phyloP scores from a whole-genome alignment of 2,797 vertebrate genomes.

The Bucorvus abyssinicus region DNA sequence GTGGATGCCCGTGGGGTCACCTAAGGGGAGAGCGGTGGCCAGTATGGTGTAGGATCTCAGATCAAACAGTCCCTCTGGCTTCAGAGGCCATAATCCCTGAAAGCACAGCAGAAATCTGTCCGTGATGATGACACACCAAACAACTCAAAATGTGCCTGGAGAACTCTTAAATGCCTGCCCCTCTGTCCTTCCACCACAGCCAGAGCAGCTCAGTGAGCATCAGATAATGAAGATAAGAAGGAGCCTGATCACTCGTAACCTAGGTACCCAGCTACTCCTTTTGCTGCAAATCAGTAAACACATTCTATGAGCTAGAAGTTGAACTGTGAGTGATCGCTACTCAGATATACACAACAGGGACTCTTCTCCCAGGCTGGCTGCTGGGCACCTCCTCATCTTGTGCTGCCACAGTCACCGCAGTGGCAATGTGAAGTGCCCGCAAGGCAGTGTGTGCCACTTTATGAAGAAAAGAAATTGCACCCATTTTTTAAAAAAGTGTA shows the following conservation, averaged over 20 bases:
- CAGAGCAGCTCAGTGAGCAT: background rate
- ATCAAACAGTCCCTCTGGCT: background rate
- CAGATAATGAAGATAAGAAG: background rate
- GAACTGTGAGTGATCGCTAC: background rate
- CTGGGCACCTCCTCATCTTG: background rate
- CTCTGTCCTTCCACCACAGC: background rate
- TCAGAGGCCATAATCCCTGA: background rate
- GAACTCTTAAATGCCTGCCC: background rate
- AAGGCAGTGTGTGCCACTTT: background rate
- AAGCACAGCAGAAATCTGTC: background rate
- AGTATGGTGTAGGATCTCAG: background rate
- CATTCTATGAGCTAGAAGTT: background rate
- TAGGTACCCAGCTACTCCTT: background rate
- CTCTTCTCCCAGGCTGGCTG: background rate
- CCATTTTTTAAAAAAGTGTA: background rate
- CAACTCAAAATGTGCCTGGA: background rate
- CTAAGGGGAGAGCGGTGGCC: background rate
- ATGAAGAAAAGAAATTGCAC: background rate
- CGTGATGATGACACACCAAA: background rate
- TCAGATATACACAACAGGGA: background rate
- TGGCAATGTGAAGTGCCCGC: background rate
- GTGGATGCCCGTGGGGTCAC: background rate
- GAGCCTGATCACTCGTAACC: background rate
- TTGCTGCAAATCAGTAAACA: background rate
- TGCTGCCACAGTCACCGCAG: fast-evolving